Evolutionary conservation across 2,797 vertebrate species (phyloP).

Genomic region (Chelidonichthys spinosus): DNA sequence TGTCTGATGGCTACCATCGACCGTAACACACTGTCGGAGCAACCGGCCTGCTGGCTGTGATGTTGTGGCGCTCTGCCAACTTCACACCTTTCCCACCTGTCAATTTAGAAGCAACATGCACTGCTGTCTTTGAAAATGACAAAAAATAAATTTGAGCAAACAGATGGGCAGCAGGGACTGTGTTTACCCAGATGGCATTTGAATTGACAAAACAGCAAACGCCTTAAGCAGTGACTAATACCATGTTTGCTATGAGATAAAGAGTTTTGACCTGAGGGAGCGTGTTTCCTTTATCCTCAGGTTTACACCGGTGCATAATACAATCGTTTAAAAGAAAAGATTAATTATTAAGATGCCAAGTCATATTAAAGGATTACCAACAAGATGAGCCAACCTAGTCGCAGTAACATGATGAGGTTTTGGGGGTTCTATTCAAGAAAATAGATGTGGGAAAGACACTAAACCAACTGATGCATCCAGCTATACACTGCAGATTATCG

Average conservation of each 20-base stretch:
- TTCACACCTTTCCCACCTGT: conserved; percentile 58
- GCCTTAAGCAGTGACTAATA: conserved; percentile 29
- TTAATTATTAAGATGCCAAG: conserved; percentile 37
- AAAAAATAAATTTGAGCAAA: conserved; percentile 37
- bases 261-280: conserved; percentile 19
- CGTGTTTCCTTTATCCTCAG: conserved; percentile 26
- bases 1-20: background rate
- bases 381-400: background rate
- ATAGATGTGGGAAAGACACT: background rate
- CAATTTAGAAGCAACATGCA: conserved; percentile 17
- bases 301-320: conserved; percentile 25
- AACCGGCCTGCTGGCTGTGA: conserved; percentile 8
- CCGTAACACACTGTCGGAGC: conserved; percentile 8
- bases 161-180: conserved; percentile 52
- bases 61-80: conserved; percentile 36
- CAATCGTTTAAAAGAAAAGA: conserved; percentile 16
- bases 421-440: background rate
- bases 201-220: conserved; percentile 47
- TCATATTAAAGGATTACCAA: conserved; percentile 35
- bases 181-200: conserved; percentile 57
- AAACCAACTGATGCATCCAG: background rate
- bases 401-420: background rate
- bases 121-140: conserved; percentile 46
- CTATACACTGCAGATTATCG: background rate
- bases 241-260: conserved; percentile 39